These are phyloP conservation scores for Chionoecetes opilio DNA, from an alignment of 1,140 invertebrate genomes.

Conservation along the genomic window DNA sequence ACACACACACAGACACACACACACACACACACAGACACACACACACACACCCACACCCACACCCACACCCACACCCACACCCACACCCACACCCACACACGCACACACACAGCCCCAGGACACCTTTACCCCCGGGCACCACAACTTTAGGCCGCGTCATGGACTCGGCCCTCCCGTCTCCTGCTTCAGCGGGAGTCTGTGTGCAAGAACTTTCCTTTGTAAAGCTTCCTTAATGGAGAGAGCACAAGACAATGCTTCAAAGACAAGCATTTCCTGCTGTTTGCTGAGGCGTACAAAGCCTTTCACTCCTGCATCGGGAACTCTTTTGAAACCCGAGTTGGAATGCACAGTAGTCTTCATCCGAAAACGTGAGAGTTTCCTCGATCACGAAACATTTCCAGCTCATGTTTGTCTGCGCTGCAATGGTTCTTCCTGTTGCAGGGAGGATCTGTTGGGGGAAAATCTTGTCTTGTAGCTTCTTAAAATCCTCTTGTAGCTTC, in stretches of 20 bases:
- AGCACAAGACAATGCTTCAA: constrained; percentile 29
- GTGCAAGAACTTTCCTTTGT: constrained; percentile 19
- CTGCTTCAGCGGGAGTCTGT: neutral
- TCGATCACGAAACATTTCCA: constrained; percentile 7
- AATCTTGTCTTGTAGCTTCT: no score
- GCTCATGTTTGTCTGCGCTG: neutral
- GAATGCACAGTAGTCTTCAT: constrained; percentile 20
- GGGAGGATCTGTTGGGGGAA: no score
- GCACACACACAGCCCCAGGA: neutral
- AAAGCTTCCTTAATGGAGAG: constrained; percentile 28
- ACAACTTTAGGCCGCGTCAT: constrained; percentile 25
- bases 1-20: no score
- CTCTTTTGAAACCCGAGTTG: neutral
- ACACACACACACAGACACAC: no score
- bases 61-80: no score
- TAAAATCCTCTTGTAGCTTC: no score
- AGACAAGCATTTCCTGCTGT: constrained; percentile 18
- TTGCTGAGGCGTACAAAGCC: constrained; percentile 17
- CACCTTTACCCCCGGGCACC: constrained; percentile 12
- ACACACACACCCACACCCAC: no score
- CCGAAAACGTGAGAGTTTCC: neutral
- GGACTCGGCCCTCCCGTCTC: neutral
- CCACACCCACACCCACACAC: neutral
- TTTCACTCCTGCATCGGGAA: constrained; percentile 27
- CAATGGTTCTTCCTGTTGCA: neutral